Evolutionary conservation across 2,888 invertebrate species (phyloP).

Genomic region (Pantelozetes paolii): DNA sequence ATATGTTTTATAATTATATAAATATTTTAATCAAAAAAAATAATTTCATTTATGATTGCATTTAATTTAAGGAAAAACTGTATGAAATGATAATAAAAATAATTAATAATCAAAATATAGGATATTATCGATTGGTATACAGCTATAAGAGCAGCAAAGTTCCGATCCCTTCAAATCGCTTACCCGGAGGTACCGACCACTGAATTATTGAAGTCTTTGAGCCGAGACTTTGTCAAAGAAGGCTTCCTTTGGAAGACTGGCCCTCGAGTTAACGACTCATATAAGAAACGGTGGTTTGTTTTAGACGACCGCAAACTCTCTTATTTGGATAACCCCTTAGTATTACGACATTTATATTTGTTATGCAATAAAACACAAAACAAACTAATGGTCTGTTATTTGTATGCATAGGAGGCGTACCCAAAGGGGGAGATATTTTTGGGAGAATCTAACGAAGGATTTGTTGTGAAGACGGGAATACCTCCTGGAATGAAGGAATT

Average conservation of each 20-base stretch:
- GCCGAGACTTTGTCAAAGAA: slow-evolving; percentile 76
- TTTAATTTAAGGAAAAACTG: too few species aligned
- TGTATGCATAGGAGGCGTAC: slow-evolving; percentile 64
- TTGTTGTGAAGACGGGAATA: slow-evolving; percentile 66
- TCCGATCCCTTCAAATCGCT: slow-evolving; percentile 75
- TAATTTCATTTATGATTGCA: too few species aligned
- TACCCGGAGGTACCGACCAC: slow-evolving; percentile 60
- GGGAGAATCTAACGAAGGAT: slow-evolving; percentile 72
- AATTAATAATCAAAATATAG: too few species aligned
- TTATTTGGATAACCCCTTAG: slow-evolving; percentile 81
- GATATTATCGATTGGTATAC: slow-evolving; percentile 80
- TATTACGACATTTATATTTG: slow-evolving; percentile 50
- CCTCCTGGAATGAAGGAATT: slow-evolving; percentile 61
- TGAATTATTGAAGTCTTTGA: slow-evolving; percentile 64
- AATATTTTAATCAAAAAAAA: too few species aligned
- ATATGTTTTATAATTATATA: too few species aligned
- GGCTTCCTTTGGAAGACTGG: slow-evolving; percentile 88
- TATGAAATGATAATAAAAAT: too few species aligned
- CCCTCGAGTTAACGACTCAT: slow-evolving; percentile 72
- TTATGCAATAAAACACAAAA: not conserved
- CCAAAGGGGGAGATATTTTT: slow-evolving; percentile 87
- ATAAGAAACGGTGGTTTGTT: slow-evolving; percentile 81
- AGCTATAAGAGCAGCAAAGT: slow-evolving; percentile 75
- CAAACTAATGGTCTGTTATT: not conserved
- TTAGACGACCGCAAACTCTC: slow-evolving; percentile 82